Evolutionary conservation across 2,113 vertebrate species (phyloP), one percentile per base, ranked within the genome.

Genomic region (Menura novaehollandiae): DNA sequence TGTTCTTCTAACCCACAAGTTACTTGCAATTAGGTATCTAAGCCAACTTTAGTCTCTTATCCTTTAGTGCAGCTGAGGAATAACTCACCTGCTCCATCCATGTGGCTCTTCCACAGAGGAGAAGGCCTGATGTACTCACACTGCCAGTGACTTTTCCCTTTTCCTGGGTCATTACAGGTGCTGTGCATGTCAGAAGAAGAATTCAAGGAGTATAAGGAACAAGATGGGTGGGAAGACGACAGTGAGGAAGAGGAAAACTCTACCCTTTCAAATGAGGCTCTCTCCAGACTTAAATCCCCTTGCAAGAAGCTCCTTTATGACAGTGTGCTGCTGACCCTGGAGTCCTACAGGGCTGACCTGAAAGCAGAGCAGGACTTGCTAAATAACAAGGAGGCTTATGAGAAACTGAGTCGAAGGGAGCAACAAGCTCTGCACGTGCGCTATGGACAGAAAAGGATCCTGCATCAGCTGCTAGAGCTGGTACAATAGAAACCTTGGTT

Each of bases 371-470:
- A 97, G 60, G 95, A 74, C 13, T 52, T 98, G 90, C 96, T 99
- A 6, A 93, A 94, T 21, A 95, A 99, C 47, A 59, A 95, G 37
- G 97, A 88, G 13, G 95, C 77, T 9, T 97, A 98, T 2, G 62
- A 85, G 24, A 92, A 89, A 37, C 98, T 99, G 78, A 98, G 96
- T 82, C 92, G 81, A 68, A 97, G 99, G 75, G 98, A 99, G 94
- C 98, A 97, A 88, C 98, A 98, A 19, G 99, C 99, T 1, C 95
- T 99, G 93, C 98, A 99, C 0, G 99, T 99, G 49, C 98, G 98
- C 47, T 98, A 98, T 0, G 99, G 99, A 10, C 99, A 99, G 97
- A 99, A 99, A 81, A 98, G 74, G 93, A 99, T 99, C 93, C 85
- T 99, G 87, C 86, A 98, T 37, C 97, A 95, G 63, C 73, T 99